Percentiles rank a stretch among this genome's conserved stretches.
Conservation (phyloP, 2,113 vertebrate genomes). For the Neogobius melanostomus region DNA sequence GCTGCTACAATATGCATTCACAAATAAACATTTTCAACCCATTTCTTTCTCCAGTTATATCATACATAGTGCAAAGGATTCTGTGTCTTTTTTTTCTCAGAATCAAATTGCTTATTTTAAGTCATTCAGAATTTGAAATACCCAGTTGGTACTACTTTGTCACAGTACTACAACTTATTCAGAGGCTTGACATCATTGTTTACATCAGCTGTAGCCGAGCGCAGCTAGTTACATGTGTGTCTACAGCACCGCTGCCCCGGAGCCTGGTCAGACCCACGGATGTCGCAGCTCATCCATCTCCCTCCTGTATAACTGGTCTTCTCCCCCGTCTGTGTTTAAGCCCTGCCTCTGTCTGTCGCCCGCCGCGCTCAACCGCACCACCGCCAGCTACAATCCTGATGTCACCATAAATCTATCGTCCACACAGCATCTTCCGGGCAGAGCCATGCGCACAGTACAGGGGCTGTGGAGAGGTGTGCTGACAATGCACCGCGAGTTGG, state of each 20-base stretch:
- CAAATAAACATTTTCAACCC: too few species aligned
- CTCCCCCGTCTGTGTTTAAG: slow-evolving; percentile 10
- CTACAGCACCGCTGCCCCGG: slow-evolving; percentile 41
- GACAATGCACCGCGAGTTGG: slow-evolving; percentile 26
- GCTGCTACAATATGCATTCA: too few species aligned
- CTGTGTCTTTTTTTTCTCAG: too few species aligned
- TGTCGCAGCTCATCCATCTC: slow-evolving; percentile 61
- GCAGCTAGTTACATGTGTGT: slow-evolving; percentile 36
- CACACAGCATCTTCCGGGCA: slow-evolving; percentile 45
- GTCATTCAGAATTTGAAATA: too few species aligned
- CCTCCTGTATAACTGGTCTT: background rate
- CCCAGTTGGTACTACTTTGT: background rate
- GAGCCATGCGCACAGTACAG: slow-evolving; percentile 54
- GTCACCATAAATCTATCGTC: slow-evolving; percentile 65
- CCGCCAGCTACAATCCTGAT: slow-evolving; percentile 59
- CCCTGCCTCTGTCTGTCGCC: slow-evolving; percentile 33
- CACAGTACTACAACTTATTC: slow-evolving; percentile 39
- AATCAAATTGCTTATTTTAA: too few species aligned
- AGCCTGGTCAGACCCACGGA: slow-evolving; percentile 54
- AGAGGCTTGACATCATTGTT: slow-evolving; percentile 56
- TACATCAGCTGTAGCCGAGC: slow-evolving; percentile 53
- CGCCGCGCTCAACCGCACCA: slow-evolving; percentile 50
- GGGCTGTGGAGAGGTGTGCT: slow-evolving; percentile 20
- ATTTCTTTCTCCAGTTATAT: too few species aligned
- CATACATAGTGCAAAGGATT: too few species aligned